A percentile compares a stretch with the other conserved stretches of the same genome.
Conservation (phyloP, 2,797 vertebrate species). For the Leucoraja ocellata region DNA sequence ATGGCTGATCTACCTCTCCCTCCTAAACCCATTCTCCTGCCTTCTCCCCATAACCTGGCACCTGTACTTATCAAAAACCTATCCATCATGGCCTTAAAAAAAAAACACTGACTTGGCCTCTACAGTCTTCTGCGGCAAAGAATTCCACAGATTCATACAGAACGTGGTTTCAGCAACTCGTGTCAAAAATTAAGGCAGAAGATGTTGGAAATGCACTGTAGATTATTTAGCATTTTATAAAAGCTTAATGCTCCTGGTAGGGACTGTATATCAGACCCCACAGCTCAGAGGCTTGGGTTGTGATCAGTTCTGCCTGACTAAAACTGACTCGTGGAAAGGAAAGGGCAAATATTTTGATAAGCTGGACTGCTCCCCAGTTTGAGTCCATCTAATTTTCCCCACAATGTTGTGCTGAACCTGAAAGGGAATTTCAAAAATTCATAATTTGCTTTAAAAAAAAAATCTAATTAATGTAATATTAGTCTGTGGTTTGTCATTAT, state of each 20-base stretch:
- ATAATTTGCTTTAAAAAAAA: too few relatives aligned
- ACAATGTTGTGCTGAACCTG: background rate
- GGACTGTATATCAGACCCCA: background rate
- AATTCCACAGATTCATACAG: background rate
- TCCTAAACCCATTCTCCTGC: too few relatives aligned
- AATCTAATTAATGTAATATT: background rate
- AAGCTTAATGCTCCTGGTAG: background rate
- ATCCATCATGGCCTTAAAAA: too few relatives aligned
- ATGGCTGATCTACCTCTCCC: too few relatives aligned
- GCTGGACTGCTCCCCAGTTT: background rate
- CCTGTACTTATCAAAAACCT: too few relatives aligned
- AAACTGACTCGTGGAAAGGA: background rate
- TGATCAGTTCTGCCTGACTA: background rate
- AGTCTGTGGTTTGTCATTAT: background rate
- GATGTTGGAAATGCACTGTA: background rate
- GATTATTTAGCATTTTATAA: background rate
- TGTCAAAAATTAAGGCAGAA: background rate
- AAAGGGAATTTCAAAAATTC: background rate
- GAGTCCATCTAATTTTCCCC: background rate
- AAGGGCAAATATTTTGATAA: background rate
- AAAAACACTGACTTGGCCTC: too few relatives aligned
- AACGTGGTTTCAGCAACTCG: background rate
- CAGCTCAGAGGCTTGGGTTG: background rate
- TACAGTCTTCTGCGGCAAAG: too few relatives aligned
- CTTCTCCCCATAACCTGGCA: too few relatives aligned